Conservation (phyloP, 1,140 invertebrate species). For the Drosophila tristis region DNA sequence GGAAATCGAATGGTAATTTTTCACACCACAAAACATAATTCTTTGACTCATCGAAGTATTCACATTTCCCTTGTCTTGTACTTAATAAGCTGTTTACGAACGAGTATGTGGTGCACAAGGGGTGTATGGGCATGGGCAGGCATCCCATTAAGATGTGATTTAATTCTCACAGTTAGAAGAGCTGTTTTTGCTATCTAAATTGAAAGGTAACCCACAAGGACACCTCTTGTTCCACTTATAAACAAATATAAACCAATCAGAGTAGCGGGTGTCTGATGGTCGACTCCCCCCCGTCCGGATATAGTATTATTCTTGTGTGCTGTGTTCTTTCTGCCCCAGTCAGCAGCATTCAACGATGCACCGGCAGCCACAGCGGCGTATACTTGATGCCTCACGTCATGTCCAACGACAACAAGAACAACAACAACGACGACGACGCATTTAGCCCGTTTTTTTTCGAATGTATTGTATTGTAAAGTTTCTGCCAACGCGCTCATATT, state of each 20-base stretch:
- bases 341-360: slow-evolving; percentile 45
- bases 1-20: slow-evolving; percentile 61
- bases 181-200: neutral
- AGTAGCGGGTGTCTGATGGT: too few relatives aligned
- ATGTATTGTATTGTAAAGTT: slow-evolving; percentile 51
- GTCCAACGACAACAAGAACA: neutral
- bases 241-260: too few relatives aligned
- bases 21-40: slow-evolving; percentile 65
- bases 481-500: slow-evolving; percentile 75
- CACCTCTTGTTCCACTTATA: neutral
- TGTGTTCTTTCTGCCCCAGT: slow-evolving; percentile 27
- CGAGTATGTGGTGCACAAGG: neutral
- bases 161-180: neutral
- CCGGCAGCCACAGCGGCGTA: slow-evolving; percentile 67
- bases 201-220: neutral
- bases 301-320: neutral
- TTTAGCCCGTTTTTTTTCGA: slow-evolving; percentile 38
- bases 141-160: neutral
- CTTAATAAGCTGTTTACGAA: too few relatives aligned
- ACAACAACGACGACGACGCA: slow-evolving; percentile 39
- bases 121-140: slow-evolving; percentile 16
- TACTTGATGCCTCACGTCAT: slow-evolving; percentile 53
- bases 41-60: slow-evolving; percentile 54
- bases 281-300: too few relatives aligned
- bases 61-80: too few relatives aligned